phyloP scores from a whole-genome alignment of 2,113 vertebrate genomes.

The Alces alces region DNA sequence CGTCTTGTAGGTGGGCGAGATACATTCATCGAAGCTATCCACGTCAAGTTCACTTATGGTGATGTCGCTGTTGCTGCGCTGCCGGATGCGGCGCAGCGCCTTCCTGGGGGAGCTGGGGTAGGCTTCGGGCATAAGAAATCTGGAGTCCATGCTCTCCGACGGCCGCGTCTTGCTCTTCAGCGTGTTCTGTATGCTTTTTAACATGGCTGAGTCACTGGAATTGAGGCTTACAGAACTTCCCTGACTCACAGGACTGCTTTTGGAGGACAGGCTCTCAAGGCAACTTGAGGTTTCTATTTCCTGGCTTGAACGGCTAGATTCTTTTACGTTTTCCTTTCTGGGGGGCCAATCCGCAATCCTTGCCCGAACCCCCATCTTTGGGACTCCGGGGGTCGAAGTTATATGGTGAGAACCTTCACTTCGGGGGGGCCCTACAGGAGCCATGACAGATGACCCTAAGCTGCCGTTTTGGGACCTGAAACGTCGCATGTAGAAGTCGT shows the following conservation, averaged over 20 bases:
- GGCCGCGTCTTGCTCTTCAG: slow-evolving; percentile 89
- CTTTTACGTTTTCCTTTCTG: slow-evolving; percentile 89
- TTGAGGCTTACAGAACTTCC: slow-evolving; percentile 87
- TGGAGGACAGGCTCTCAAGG: slow-evolving; percentile 86
- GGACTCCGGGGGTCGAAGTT: slow-evolving; percentile 91
- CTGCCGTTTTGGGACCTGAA: slow-evolving; percentile 91
- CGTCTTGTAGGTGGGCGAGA: slow-evolving; percentile 87
- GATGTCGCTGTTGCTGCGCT: slow-evolving; percentile 97
- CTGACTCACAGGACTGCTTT: slow-evolving; percentile 89
- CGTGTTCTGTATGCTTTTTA: slow-evolving; percentile 94
- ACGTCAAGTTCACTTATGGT: slow-evolving; percentile 94
- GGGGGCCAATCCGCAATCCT: slow-evolving; percentile 97
- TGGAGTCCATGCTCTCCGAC: slow-evolving; percentile 88
- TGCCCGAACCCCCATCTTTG: slow-evolving; percentile 97
- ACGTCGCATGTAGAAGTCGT: slow-evolving; percentile 94
- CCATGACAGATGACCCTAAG: slow-evolving; percentile 83
- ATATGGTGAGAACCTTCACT: slow-evolving; percentile 88
- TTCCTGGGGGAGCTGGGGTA: slow-evolving; percentile 89
- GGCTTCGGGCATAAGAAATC: slow-evolving; percentile 91
- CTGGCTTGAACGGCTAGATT: slow-evolving; percentile 83
- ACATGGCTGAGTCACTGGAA: slow-evolving; percentile 92
- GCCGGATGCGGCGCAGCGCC: slow-evolving; percentile 89
- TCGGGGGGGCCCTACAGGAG: slow-evolving; percentile 84
- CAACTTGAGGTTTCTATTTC: slow-evolving; percentile 89
- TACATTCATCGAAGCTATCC: slow-evolving; percentile 93